Conservation (phyloP, 2,113 vertebrate genomes). For the Tauraco erythrolophus region DNA sequence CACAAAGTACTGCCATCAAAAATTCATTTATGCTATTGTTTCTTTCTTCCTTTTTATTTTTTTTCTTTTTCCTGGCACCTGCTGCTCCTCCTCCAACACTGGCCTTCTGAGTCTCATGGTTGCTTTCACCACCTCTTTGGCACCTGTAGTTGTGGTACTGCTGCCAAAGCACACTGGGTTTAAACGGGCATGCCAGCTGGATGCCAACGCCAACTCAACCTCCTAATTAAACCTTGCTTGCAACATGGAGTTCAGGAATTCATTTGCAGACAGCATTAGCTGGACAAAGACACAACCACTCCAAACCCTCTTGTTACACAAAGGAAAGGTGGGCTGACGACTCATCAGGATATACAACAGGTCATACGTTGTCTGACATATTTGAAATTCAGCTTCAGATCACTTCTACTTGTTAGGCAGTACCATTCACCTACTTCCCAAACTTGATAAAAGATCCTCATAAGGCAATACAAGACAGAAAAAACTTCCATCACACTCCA, state of each 20-base stretch:
- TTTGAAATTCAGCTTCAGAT: not conserved
- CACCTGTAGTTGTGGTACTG: not conserved
- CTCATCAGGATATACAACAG: not conserved
- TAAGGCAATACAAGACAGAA: not conserved
- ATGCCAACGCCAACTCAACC: not conserved
- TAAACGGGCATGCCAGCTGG: not conserved
- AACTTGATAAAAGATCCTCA: not conserved
- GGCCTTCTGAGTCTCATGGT: not conserved
- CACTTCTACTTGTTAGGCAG: not conserved
- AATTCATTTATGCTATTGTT: not conserved
- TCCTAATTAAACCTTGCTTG: not conserved
- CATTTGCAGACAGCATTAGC: not conserved
- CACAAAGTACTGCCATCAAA: not conserved
- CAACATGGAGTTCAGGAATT: not conserved
- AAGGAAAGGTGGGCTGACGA: not conserved
- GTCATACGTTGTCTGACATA: not conserved
- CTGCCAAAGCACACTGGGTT: not conserved
- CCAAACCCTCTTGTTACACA: not conserved
- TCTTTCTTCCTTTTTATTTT: rapidly evolving
- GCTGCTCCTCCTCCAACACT: not conserved
- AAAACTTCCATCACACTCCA: not conserved
- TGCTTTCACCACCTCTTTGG: not conserved
- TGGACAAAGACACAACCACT: not conserved
- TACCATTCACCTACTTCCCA: not conserved
- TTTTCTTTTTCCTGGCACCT: not conserved